phyloP scores from a whole-genome alignment of 2,113 vertebrate species.

The Salvelinus sp. region DNA sequence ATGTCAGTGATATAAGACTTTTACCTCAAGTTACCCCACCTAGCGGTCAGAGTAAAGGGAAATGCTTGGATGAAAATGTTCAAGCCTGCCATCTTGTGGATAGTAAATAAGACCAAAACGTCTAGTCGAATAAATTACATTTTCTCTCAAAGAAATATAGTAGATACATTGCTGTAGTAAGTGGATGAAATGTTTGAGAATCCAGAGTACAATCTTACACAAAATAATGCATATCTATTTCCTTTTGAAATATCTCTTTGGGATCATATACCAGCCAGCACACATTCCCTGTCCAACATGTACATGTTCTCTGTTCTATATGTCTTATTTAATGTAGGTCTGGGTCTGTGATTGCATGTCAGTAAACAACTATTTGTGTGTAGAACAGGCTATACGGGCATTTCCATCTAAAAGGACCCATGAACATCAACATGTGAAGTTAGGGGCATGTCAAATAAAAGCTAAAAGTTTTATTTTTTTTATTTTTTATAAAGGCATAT shows the following conservation, averaged over 20 bases:
- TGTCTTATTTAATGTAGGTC: no score
- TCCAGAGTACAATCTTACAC: no score
- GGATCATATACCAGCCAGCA: neutral
- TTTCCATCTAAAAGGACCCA: no score
- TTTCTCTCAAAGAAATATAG: neutral
- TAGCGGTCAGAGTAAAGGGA: slow-evolving; percentile 15
- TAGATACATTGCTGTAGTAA: slow-evolving; percentile 8
- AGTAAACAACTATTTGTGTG: no score
- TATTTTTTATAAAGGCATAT: neutral
- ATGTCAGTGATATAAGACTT: neutral
- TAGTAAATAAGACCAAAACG: slow-evolving; percentile 9
- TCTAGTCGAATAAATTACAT: neutral
- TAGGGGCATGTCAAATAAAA: no score
- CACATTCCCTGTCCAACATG: neutral
- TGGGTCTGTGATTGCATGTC: slow-evolving; percentile 6
- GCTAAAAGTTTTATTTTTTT: no score
- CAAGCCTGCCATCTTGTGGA: slow-evolving; percentile 72
- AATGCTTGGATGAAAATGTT: slow-evolving; percentile 32
- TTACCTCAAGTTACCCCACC: slow-evolving; percentile 20
- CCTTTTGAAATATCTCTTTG: neutral
- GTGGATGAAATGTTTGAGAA: no score
- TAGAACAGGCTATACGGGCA: no score
- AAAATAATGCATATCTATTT: no score
- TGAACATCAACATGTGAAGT: no score
- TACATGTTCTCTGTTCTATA: slow-evolving; percentile 3